phyloP scores from a whole-genome alignment of 2,113 vertebrate species.

The Plecotus auritus region DNA sequence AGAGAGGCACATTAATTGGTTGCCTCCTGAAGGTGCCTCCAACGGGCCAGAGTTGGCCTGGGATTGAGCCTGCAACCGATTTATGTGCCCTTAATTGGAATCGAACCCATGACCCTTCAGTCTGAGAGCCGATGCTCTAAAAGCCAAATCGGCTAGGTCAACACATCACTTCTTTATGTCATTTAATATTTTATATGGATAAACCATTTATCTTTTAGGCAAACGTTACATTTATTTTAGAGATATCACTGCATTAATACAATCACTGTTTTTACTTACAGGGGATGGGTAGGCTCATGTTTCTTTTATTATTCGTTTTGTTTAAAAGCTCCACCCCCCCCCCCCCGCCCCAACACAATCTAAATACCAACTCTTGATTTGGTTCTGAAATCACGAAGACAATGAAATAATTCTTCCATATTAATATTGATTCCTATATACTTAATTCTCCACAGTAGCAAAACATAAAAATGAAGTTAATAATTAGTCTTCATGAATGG shows the following conservation, averaged over 20 bases:
- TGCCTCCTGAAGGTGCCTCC: too few species aligned
- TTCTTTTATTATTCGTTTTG: neutral
- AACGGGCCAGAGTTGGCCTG: too few species aligned
- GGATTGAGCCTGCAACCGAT: too few species aligned
- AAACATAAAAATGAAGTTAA: constrained; percentile 74
- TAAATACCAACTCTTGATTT: constrained; percentile 47
- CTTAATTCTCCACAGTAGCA: constrained; percentile 63
- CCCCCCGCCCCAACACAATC: neutral
- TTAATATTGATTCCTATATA: constrained; percentile 58
- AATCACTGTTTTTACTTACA: neutral
- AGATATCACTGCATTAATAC: constrained; percentile 1
- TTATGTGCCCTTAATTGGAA: too few species aligned
- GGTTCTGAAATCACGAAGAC: constrained; percentile 63
- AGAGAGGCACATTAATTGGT: too few species aligned
- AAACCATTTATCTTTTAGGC: constrained; percentile 26
- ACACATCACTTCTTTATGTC: neutral
- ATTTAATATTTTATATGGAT: neutral
- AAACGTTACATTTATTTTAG: neutral
- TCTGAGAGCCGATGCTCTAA: too few species aligned
- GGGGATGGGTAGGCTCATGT: neutral
- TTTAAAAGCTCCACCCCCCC: neutral
- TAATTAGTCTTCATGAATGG: constrained; percentile 69
- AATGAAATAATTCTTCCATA: constrained; percentile 67
- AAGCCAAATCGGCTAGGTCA: neutral
- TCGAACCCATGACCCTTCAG: too few species aligned